Evolutionary conservation across 2,888 invertebrate genomes (phyloP).

Genomic region (Barypeithes pellucidus): DNA sequence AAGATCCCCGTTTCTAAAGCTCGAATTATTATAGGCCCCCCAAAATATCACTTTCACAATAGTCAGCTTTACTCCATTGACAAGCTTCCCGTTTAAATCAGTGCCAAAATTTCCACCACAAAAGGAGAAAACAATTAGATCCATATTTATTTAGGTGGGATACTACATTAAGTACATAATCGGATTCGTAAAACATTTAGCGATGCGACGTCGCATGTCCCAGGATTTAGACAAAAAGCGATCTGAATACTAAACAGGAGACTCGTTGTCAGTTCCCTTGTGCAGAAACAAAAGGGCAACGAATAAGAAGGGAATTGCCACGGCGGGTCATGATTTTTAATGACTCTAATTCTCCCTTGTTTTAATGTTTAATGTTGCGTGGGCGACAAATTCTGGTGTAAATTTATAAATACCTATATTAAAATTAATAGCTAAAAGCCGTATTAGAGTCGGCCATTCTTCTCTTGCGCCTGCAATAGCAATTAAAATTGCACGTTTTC

Average conservation of each 20-base stretch:
- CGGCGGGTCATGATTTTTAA: slow-evolving; percentile 25
- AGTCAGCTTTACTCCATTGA: too few relatives aligned
- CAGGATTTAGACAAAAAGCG: slow-evolving; percentile 29
- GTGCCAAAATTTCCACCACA: slow-evolving; percentile 6
- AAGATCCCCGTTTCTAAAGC: too few relatives aligned
- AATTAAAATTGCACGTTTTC: too few relatives aligned
- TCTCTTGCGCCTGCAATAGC: too few relatives aligned
- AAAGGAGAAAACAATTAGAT: slow-evolving; percentile 19
- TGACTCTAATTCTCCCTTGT: slow-evolving; percentile 17
- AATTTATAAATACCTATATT: slow-evolving; percentile 7
- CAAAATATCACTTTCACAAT: too few relatives aligned
- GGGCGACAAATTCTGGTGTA: slow-evolving; percentile 7
- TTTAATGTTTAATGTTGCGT: background rate
- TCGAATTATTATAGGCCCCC: too few relatives aligned
- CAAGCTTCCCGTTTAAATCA: background rate
- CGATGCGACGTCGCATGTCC: slow-evolving; percentile 10
- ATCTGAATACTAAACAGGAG: slow-evolving; percentile 31
- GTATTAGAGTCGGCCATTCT: too few relatives aligned
- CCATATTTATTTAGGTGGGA: slow-evolving; percentile 20
- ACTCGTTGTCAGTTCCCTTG: slow-evolving; percentile 20
- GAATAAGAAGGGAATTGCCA: slow-evolving; percentile 30
- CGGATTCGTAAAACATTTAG: slow-evolving; percentile 32
- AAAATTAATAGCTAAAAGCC: background rate
- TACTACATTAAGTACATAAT: slow-evolving; percentile 29
- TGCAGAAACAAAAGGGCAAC: slow-evolving; percentile 29